These are phyloP conservation scores for Rhinolophus ferrumequinum DNA, from an alignment of 2,113 vertebrate genomes.

Conservation along the genomic window DNA sequence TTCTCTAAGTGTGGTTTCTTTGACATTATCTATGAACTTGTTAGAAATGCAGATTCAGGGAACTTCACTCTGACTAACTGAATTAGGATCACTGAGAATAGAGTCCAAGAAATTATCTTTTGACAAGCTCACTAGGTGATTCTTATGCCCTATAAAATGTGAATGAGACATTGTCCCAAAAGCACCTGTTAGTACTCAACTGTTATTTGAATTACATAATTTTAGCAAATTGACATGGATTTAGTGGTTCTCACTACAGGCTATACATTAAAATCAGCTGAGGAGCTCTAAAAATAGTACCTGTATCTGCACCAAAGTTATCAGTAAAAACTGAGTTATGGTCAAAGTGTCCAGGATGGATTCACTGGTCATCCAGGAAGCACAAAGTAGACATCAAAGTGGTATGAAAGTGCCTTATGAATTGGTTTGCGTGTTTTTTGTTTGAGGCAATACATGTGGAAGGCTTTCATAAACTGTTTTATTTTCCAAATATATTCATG, in stretches of 20 bases:
- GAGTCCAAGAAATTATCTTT: not conserved
- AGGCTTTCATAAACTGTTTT: constrained; percentile 2
- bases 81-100: not conserved
- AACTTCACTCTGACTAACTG: not conserved
- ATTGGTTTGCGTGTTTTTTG: too few species aligned
- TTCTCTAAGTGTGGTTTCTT: not conserved
- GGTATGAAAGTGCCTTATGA: too few species aligned
- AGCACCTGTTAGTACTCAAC: not conserved
- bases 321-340: not conserved
- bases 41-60: not conserved
- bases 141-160: not conserved
- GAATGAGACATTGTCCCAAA: not conserved
- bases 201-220: constrained; percentile 31
- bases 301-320: not conserved
- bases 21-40: not conserved
- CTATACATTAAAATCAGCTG: not conserved
- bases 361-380: not conserved
- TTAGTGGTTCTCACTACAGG: not conserved
- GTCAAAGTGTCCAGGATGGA: not conserved
- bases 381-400: too few species aligned
- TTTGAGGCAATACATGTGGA: not conserved
- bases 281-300: not conserved
- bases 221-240: not conserved
- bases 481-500: not conserved
- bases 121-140: not conserved